Percentiles rank a stretch among this genome's conserved stretches.
Evolutionary conservation across 2,113 vertebrate genomes (phyloP).

Genomic region (Dromaius novaehollandiae): DNA sequence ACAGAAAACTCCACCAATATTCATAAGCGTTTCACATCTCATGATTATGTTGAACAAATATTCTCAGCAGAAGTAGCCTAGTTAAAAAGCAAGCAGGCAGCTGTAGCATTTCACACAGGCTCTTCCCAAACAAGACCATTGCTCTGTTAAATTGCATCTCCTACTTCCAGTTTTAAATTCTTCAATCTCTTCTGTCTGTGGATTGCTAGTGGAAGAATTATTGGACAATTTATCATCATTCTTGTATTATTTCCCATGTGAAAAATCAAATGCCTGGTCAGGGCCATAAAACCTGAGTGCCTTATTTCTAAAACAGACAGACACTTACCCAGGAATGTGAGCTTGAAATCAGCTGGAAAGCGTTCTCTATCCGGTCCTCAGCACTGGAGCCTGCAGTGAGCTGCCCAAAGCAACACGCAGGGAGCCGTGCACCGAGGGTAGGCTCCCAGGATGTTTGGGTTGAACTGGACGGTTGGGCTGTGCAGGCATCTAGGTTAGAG

Average conservation of each 20-base stretch:
- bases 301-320: constrained; percentile 13
- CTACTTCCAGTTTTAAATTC: constrained; percentile 6
- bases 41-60: not conserved
- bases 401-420: not conserved
- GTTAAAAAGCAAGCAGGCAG: not conserved
- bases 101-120: not conserved
- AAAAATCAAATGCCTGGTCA: constrained; percentile 34
- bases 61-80: not conserved
- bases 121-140: not conserved
- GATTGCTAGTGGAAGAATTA: constrained; percentile 6
- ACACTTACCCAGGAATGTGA: not conserved
- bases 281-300: not conserved
- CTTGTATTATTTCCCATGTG: constrained; percentile 55
- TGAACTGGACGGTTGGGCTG: not conserved
- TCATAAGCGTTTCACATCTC: not conserved
- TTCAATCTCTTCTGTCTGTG: constrained; percentile 4
- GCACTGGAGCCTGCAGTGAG: not conserved
- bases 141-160: constrained; percentile 13
- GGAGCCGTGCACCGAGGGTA: accelerated
- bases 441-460: not conserved
- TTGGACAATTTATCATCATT: constrained; percentile 45
- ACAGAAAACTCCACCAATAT: not conserved
- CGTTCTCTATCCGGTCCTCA: not conserved
- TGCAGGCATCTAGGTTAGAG: not conserved
- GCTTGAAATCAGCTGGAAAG: not conserved